A percentile compares a stretch with the other conserved stretches of the same genome.
phyloP scores from a whole-genome alignment of 2,888 invertebrate genomes.

The Diarsia mendica region DNA sequence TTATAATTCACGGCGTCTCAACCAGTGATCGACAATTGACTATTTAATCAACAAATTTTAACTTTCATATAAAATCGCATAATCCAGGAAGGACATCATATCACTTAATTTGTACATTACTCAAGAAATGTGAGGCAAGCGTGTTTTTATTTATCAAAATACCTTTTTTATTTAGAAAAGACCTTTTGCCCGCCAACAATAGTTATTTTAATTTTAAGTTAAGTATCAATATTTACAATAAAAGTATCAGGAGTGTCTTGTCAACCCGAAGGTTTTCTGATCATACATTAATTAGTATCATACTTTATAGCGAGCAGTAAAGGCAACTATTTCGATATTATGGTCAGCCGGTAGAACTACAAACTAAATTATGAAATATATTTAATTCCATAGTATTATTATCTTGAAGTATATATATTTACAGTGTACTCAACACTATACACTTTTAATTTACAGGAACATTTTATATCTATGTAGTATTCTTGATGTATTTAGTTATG shows the following conservation, averaged over 20 bases:
- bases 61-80: constrained; percentile 50
- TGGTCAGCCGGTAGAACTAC: constrained; percentile 15
- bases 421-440: constrained; percentile 56
- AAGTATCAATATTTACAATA: constrained; percentile 38
- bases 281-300: neutral
- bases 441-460: constrained; percentile 62
- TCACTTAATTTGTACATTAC: constrained; percentile 65
- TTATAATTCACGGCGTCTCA: constrained; percentile 60
- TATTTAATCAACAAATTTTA: constrained; percentile 52
- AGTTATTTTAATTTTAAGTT: neutral
- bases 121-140: constrained; percentile 44
- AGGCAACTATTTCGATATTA: constrained; percentile 25
- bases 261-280: constrained; percentile 3
- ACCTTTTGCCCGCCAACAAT: constrained; percentile 2
- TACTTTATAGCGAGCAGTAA: constrained; percentile 9
- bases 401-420: constrained; percentile 48
- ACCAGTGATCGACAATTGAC: constrained; percentile 56
- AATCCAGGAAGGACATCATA: constrained; percentile 51
- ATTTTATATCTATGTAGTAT: constrained; percentile 55
- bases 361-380: constrained; percentile 45
- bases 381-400: constrained; percentile 40
- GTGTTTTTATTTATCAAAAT: constrained; percentile 40
- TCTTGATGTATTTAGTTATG: constrained; percentile 36
- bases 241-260: neutral
- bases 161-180: constrained; percentile 35